These are phyloP conservation scores for Lissocephala sabroskyi DNA, from an alignment of 2,888 invertebrate species.

Conservation along the genomic window DNA sequence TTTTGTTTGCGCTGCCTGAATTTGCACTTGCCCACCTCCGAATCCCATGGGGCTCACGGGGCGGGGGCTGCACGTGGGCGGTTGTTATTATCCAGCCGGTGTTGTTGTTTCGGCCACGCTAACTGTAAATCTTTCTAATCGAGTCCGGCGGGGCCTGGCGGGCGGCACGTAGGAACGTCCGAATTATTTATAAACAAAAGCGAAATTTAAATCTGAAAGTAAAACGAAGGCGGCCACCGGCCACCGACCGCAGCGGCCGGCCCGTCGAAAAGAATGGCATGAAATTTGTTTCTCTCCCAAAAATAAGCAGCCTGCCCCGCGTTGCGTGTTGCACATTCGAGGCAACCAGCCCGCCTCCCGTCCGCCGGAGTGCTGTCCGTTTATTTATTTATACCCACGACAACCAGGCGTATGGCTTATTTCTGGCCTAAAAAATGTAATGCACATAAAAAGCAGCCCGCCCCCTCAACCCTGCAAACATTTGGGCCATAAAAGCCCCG, in stretches of 20 bases:
- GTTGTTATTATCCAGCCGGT: conserved; percentile 9
- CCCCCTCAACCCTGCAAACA: too few relatives aligned
- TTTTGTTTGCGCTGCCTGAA: too few relatives aligned
- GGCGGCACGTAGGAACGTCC: conserved; percentile 32
- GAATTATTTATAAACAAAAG: conserved; percentile 7
- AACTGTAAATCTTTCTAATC: conserved; percentile 1
- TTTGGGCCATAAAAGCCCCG: too few relatives aligned
- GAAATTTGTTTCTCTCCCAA: not conserved
- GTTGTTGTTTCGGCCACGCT: not conserved
- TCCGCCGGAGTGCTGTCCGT: not conserved
- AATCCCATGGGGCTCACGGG: not conserved
- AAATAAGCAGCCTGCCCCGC: not conserved
- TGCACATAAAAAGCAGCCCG: too few relatives aligned
- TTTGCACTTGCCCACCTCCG: not conserved
- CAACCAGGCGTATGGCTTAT: conserved; percentile 9
- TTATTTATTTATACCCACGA: not conserved
- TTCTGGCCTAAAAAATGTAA: conserved; percentile 10
- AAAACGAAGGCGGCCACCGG: too few relatives aligned
- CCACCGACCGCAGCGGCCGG: too few relatives aligned
- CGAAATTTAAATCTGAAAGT: not conserved
- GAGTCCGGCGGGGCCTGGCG: conserved; percentile 26
- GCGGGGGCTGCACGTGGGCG: not conserved
- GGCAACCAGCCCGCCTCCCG: too few relatives aligned
- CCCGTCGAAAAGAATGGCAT: not conserved
- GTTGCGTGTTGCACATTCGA: conserved; percentile 33